Percentiles rank a stretch among this genome's conserved stretches.
phyloP scores from a whole-genome alignment of 2,113 vertebrate species.

The Ammospiza nelsoni region DNA sequence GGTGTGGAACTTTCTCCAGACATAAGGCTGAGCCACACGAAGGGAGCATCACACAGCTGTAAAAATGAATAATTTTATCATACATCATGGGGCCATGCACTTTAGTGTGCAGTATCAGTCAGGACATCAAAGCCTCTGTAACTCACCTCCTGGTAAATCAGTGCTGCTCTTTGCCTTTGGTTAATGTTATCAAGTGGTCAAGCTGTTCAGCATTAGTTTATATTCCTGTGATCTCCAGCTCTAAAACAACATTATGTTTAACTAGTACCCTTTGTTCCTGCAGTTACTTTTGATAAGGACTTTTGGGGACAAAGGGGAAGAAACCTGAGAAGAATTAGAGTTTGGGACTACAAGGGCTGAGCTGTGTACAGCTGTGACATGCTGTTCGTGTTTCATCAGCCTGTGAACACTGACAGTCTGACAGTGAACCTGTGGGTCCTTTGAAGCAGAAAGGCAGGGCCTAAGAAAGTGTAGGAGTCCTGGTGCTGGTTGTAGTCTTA shows the following conservation, averaged over 20 bases:
- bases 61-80: background rate
- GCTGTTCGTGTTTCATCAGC: background rate
- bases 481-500: background rate
- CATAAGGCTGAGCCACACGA: background rate
- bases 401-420: background rate
- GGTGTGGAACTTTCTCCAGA: background rate
- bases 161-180: background rate
- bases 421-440: background rate
- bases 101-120: background rate
- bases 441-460: background rate
- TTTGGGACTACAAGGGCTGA: background rate
- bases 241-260: background rate
- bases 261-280: background rate
- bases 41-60: background rate
- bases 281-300: background rate
- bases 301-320: background rate
- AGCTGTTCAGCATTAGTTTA: background rate
- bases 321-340: background rate
- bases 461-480: background rate
- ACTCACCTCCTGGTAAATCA: background rate
- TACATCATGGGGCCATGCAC: background rate
- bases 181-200: background rate
- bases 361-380: fast-evolving
- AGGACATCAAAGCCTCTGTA: background rate
- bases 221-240: background rate